phyloP scores from a whole-genome alignment of 1,140 invertebrate species.

The Philopotamus ludificatus region DNA sequence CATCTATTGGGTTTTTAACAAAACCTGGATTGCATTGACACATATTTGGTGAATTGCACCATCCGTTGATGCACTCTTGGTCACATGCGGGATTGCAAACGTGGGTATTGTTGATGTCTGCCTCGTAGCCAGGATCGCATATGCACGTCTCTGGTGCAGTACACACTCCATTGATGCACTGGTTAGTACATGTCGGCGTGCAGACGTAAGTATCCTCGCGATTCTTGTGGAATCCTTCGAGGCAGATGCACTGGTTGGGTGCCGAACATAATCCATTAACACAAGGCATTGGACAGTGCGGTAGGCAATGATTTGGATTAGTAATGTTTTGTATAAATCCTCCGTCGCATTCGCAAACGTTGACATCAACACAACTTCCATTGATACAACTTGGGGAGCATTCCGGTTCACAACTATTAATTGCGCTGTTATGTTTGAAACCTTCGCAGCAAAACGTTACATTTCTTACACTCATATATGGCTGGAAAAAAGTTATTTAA shows the following conservation, averaged over 20 bases:
- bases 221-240: constrained; percentile 45
- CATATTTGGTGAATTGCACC: constrained; percentile 47
- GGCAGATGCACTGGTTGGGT: constrained; percentile 48
- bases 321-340: constrained; percentile 45
- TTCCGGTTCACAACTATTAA: constrained; percentile 49
- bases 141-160: constrained; percentile 44
- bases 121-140: constrained; percentile 4
- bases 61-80: constrained; percentile 50
- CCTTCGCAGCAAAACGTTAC: constrained; percentile 23
- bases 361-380: constrained; percentile 55
- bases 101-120: constrained; percentile 29
- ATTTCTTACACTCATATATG: not conserved
- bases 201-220: constrained; percentile 45
- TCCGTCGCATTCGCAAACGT: constrained; percentile 53
- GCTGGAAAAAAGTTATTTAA: constrained; percentile 6
- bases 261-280: constrained; percentile 51
- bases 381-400: constrained; percentile 54
- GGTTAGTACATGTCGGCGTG: constrained; percentile 47
- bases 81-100: constrained; percentile 50
- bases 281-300: constrained; percentile 50
- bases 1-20: constrained; percentile 42
- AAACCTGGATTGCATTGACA: constrained; percentile 48
- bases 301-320: constrained; percentile 46
- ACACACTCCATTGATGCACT: constrained; percentile 54
- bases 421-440: constrained; percentile 22